A percentile compares a stretch with the other conserved stretches of the same genome.
Evolutionary conservation across 2,113 vertebrate genomes (phyloP).

Genomic region (Microcebus jonahi): DNA sequence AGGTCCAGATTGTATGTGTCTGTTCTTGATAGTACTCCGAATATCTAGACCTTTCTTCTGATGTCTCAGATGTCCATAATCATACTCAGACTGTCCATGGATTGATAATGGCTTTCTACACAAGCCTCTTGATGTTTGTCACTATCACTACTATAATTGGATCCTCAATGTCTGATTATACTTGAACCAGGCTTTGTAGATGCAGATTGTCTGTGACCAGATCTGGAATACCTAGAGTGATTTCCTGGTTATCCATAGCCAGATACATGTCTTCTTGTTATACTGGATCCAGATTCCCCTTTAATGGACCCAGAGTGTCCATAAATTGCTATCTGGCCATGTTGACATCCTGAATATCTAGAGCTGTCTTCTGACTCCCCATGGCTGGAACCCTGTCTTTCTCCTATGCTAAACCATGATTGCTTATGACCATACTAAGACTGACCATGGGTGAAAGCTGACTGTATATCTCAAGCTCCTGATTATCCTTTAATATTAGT

Average conservation of each 20-base stretch:
- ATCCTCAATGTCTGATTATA: not conserved
- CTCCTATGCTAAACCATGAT: not conserved
- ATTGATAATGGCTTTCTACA: not conserved
- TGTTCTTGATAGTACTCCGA: not conserved
- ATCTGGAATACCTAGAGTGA: not conserved
- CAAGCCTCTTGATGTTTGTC: not conserved
- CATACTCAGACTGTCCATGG: not conserved
- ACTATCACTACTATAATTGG: not conserved
- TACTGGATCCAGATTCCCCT: not conserved
- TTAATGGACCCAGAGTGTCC: not conserved
- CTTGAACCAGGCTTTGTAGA: not conserved
- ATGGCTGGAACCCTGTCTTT: not conserved
- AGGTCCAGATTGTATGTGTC: not conserved
- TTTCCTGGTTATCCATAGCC: not conserved
- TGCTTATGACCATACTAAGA: not conserved
- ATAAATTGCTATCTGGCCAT: not conserved
- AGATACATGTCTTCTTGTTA: not conserved
- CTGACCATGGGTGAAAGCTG: not conserved
- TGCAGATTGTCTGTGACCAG: not conserved
- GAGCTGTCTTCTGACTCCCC: not conserved
- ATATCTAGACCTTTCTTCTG: not conserved
- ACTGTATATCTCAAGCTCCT: not conserved
- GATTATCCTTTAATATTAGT: not conserved
- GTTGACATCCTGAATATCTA: not conserved
- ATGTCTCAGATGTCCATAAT: not conserved